phyloP scores from a whole-genome alignment of 2,888 invertebrate genomes.

The Cheilosia grossa region DNA sequence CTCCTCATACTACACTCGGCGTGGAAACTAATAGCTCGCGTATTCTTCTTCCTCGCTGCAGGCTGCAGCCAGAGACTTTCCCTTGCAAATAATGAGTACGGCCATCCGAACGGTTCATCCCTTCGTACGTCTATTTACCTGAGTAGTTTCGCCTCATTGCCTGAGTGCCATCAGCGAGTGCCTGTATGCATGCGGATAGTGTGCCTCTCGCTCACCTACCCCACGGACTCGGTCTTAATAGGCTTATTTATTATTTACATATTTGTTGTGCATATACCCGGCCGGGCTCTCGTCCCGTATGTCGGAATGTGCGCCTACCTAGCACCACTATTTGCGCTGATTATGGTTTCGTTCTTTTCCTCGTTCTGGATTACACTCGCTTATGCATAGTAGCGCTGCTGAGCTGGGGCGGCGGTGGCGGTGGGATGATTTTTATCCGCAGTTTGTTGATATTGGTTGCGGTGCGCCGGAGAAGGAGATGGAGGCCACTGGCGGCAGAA shows the following conservation, averaged over 20 bases:
- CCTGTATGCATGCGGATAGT: constrained; percentile 12
- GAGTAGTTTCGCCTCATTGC: constrained; percentile 68
- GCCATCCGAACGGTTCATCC: constrained; percentile 62
- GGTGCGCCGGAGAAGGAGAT: constrained; percentile 17
- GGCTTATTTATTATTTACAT: constrained; percentile 74
- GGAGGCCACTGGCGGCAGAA: not conserved
- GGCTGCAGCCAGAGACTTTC: constrained; percentile 18
- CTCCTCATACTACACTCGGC: not conserved
- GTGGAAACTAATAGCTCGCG: constrained; percentile 49
- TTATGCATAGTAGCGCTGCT: not conserved
- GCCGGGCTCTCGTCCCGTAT: not conserved
- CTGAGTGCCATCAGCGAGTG: constrained; percentile 43
- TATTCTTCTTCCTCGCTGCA: constrained; percentile 28
- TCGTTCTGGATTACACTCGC: constrained; percentile 51
- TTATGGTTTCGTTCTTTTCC: constrained; percentile 57
- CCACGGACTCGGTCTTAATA: constrained; percentile 65
- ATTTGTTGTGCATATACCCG: constrained; percentile 63
- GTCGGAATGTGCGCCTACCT: constrained; percentile 10
- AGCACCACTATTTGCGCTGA: constrained; percentile 54
- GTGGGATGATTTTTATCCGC: constrained; percentile 47
- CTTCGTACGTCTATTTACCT: constrained; percentile 69
- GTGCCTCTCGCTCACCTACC: constrained; percentile 13
- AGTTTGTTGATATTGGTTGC: constrained; percentile 56
- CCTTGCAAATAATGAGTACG: constrained; percentile 66
- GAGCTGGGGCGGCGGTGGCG: not conserved